A percentile compares a stretch with the other conserved stretches of the same genome.
These are phyloP conservation scores for Oophaga sylvatica DNA, from an alignment of 2,797 vertebrate genomes.

Conservation along the genomic window DNA sequence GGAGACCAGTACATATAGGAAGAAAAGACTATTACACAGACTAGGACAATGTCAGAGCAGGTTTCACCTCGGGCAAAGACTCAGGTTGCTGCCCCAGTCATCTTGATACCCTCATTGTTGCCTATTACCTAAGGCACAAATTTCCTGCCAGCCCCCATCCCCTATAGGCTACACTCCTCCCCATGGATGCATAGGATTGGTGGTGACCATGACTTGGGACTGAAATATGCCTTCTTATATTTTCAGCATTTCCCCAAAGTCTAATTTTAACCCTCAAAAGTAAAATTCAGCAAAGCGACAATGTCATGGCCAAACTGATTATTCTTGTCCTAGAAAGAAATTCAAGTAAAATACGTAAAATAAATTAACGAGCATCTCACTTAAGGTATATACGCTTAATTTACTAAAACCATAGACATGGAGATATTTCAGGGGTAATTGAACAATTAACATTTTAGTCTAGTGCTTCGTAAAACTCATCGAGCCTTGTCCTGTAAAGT, in stretches of 20 bases:
- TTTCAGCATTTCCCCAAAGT: neutral
- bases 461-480: conserved; percentile 37
- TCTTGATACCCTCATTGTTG: no score
- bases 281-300: neutral
- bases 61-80: neutral
- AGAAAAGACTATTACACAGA: neutral
- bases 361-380: neutral
- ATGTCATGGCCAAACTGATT: no score
- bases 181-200: neutral
- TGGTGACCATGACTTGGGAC: neutral
- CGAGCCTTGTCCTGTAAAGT: conserved; percentile 46
- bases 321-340: neutral
- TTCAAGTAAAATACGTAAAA: neutral
- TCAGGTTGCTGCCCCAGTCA: neutral
- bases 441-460: conserved; percentile 54
- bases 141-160: neutral
- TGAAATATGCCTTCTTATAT: neutral
- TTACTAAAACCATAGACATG: neutral
- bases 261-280: neutral
- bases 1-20: neutral
- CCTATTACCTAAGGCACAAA: neutral
- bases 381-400: neutral
- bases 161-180: neutral
- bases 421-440: conserved; percentile 39
- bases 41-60: neutral